Percentiles rank a stretch among this genome's conserved stretches.
Conservation (phyloP, 2,113 vertebrate genomes). For the Neoarius graeffei region DNA sequence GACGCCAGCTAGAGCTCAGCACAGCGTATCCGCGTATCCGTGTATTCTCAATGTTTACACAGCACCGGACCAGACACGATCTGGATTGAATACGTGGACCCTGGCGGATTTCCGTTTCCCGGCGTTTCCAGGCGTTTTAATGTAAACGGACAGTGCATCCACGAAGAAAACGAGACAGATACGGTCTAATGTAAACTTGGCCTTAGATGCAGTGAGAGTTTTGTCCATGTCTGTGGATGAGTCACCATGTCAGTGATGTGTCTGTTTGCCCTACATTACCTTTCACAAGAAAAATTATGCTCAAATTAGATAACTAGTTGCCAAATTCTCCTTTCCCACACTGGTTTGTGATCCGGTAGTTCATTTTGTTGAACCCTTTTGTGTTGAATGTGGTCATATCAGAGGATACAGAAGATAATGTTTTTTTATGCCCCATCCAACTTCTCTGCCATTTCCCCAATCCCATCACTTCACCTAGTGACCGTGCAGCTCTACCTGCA, state of each 20-base stretch:
- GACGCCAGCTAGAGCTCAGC: too few relatives aligned
- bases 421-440: constrained; percentile 61
- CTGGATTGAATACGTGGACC: too few relatives aligned
- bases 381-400: constrained; percentile 29
- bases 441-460: constrained; percentile 63
- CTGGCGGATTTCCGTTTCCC: too few relatives aligned
- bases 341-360: neutral
- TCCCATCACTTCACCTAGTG: constrained; percentile 71
- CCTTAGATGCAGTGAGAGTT: neutral
- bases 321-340: neutral
- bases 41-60: too few relatives aligned
- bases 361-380: constrained; percentile 20
- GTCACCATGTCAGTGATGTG: neutral
- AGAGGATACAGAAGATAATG: constrained; percentile 16
- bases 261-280: constrained; percentile 7
- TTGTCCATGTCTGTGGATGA: neutral
- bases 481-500: constrained; percentile 78
- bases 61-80: too few relatives aligned
- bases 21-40: too few relatives aligned
- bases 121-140: too few relatives aligned
- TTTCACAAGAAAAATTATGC: neutral
- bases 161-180: too few relatives aligned
- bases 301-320: neutral
- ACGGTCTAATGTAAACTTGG: too few relatives aligned
- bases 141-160: too few relatives aligned